Evolutionary conservation across 1,140 invertebrate species (phyloP), one percentile per base, ranked within the genome.

Genomic region (Ctenoplectra terminalis): DNA sequence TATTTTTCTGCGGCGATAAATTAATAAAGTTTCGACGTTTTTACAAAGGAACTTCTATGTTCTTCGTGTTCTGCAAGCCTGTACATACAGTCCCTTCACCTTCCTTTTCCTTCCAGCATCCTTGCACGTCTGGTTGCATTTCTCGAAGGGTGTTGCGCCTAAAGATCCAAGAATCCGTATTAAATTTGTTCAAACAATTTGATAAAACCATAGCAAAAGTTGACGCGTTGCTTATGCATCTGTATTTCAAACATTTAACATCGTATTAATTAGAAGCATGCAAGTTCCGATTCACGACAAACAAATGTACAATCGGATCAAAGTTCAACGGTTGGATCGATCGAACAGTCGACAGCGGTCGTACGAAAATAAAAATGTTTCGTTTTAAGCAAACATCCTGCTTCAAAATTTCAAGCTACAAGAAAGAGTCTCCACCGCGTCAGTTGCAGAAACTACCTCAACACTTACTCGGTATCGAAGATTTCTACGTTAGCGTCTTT

Each of bases 371-470:
- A 40, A 4, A 40, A 40, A 40, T 40, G 2, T n/a, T 23, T 48
- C 2, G 4, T 50, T 61, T 29, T 5, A 1, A 50, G 20, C 9
- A 40, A 50, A 46, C 1, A n/a, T 1, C 8, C 1, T 20, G 15
- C 37, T 64, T 48, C 23, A 48, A 48, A 70, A 52, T 70, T 74
- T 4, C n/a, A 76, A 8, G 40, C 40, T 58, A 9, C 67, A 86
- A 58, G 86, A 2, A 90, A 70, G 86, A 92, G 90, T 90, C 91
- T 91, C 90, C 90, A 75, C 81, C 75, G 83, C 85, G 90, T 87
- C 69, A 37, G 81, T 50, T 74, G 76, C 17, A 69, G 82, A 82
- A 91, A 91, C 88, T 90, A 87, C 69, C 61, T 67, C n/a, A 17
- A 81, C 60, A 73, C 83, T 82, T 81, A 64, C 88, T 77, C 89